Base-by-base conservation (phyloP, 1,140 invertebrate species). In the Bemisia tabaci region DNA sequence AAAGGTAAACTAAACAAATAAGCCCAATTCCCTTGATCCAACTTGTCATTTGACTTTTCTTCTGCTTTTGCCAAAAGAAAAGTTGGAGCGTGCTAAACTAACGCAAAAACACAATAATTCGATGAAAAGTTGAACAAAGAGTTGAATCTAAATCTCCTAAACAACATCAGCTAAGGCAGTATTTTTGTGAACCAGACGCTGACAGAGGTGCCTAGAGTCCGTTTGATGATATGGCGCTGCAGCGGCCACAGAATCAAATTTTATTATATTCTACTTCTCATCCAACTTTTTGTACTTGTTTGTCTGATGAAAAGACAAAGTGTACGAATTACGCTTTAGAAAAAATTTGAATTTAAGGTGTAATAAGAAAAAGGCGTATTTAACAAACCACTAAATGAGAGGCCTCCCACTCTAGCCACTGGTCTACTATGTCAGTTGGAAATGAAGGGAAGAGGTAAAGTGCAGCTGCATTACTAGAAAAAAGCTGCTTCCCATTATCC, bases 381-480 rank as follows among this genome's bases (percentile, higher is more conserved):
- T n/a, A 26, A 67, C 60, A 66, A 65, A 72, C 71, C 60, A 59
- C 60, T 60, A 79, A 69, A 59, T 74, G 67, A 60, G 71, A 66
- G 62, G 76, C 71, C 69, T 81, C 79, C 77, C 79, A 80, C 66
- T 78, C 76, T 22, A 74, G 60, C 73, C 73, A 74, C 22, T 70
- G 67, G 33, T 74, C 68, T 12, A 71, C 70, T 69, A 33, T 26
- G 23, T 68, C 24, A 5, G 23, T 11, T 23, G 72, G 69, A 48
- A 9, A 9, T 48, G 33, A 48, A 59, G 68, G 68, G 65, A 67
- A 70, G 1, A 74, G 22, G 62, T 62, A 69, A 24, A 62, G 23
- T 59, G 59, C 60, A 33, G 67, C 69, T 25, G 71, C 65, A 68
- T 73, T 74, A 58, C 66, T 69, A 22, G 71, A 73, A 64, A 73